Conservation (phyloP, 1,140 invertebrate genomes). For the Sipha flava region DNA sequence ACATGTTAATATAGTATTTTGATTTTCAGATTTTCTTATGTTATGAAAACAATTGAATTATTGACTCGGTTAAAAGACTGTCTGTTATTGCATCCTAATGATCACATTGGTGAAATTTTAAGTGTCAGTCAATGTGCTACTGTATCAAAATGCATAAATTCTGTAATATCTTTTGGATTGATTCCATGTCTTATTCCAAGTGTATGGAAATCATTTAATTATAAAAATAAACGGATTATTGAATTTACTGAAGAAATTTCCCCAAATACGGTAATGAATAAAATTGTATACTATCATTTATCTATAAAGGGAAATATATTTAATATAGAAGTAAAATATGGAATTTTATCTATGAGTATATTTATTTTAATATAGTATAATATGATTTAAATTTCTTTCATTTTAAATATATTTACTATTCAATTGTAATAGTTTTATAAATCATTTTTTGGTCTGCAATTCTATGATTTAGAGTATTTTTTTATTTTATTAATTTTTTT, state of each 20-base stretch:
- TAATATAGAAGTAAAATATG: neutral
- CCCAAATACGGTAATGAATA: neutral
- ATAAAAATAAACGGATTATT: neutral
- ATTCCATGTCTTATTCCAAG: neutral
- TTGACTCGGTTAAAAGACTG: neutral
- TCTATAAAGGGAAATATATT: no score
- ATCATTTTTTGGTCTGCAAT: no score
- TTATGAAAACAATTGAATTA: neutral
- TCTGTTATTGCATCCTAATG: neutral
- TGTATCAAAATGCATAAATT: neutral
- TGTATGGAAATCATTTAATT: neutral
- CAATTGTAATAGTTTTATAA: no score
- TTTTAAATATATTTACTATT: no score
- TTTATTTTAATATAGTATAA: no score
- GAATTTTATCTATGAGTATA: no score
- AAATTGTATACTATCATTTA: neutral
- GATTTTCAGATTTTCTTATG: neutral
- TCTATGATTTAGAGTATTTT: no score
- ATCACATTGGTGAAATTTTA: neutral
- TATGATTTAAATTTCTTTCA: no score
- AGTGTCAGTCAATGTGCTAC: neutral
- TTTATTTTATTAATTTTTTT: no score
- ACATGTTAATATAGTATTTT: neutral
- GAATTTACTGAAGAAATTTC: neutral
- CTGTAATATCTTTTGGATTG: neutral